These are phyloP conservation scores for Brachystomella parvula DNA, from an alignment of 1,140 invertebrate species.

Conservation along the genomic window DNA sequence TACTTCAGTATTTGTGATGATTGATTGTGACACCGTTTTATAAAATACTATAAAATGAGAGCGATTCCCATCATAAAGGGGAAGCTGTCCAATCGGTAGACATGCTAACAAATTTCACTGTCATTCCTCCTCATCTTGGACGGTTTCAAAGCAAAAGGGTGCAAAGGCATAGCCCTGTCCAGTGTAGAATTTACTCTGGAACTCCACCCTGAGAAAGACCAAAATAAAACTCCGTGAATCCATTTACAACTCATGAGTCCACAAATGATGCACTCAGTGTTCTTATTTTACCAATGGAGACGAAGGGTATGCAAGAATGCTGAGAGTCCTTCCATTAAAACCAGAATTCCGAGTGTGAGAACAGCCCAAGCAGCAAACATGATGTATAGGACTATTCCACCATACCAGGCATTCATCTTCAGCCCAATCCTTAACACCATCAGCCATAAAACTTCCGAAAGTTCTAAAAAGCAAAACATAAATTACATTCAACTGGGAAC, in stretches of 20 bases:
- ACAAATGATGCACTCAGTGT: no score
- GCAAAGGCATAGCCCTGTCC: constrained; percentile 83
- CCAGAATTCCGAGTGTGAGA: constrained; percentile 84
- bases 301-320: constrained; percentile 96
- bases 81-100: no score
- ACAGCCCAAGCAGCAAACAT: constrained; percentile 73
- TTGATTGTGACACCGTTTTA: no score
- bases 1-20: no score
- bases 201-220: constrained; percentile 74
- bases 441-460: constrained; percentile 95
- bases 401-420: constrained; percentile 53
- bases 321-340: constrained; percentile 96
- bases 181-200: constrained; percentile 95
- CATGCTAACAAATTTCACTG: no score
- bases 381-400: constrained; percentile 65
- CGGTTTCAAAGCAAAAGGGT: constrained; percentile 90
- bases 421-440: constrained; percentile 81
- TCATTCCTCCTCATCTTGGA: no score
- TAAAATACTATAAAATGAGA: no score
- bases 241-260: no score
- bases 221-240: neutral
- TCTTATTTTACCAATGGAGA: constrained; percentile 88
- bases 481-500: no score
- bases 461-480: no score
- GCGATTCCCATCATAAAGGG: no score